A percentile compares a stretch with the other conserved stretches of the same genome.
These are phyloP conservation scores for Ophonus ardosiacus DNA, from an alignment of 2,888 invertebrate species.

Conservation along the genomic window DNA sequence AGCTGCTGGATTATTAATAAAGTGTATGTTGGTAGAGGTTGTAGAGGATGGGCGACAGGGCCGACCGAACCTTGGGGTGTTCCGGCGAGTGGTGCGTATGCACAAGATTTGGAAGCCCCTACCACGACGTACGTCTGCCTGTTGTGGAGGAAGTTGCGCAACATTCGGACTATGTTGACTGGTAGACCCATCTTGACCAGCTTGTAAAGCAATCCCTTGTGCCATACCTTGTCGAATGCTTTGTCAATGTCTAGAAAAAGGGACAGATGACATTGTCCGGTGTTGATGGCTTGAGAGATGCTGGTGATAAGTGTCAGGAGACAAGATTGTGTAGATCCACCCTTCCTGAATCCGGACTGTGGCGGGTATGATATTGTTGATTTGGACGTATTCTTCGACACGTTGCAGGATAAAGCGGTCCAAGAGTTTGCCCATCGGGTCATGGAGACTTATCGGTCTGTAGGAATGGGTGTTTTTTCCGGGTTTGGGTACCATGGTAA, in stretches of 20 bases:
- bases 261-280: not conserved
- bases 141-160: not conserved
- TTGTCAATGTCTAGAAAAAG: not conserved
- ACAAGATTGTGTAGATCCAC: not conserved
- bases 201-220: not conserved
- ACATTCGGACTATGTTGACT: not conserved
- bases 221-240: not conserved
- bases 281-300: not conserved
- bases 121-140: not conserved
- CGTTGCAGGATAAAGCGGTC: not conserved
- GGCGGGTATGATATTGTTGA: not conserved
- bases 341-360: not conserved
- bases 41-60: not conserved
- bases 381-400: not conserved
- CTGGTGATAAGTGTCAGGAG: not conserved
- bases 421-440: not conserved
- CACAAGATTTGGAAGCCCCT: not conserved
- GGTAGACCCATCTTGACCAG: not conserved
- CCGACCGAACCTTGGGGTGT: not conserved
- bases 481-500: conserved; percentile 33
- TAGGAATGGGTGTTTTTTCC: conserved; percentile 2
- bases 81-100: not conserved
- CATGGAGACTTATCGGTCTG: not conserved
- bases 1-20: not conserved
- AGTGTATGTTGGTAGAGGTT: not conserved